Percentiles rank a stretch among this genome's conserved stretches.
These are phyloP conservation scores for Acanthiza pusilla DNA, from an alignment of 2,797 vertebrate species.

Conservation along the genomic window DNA sequence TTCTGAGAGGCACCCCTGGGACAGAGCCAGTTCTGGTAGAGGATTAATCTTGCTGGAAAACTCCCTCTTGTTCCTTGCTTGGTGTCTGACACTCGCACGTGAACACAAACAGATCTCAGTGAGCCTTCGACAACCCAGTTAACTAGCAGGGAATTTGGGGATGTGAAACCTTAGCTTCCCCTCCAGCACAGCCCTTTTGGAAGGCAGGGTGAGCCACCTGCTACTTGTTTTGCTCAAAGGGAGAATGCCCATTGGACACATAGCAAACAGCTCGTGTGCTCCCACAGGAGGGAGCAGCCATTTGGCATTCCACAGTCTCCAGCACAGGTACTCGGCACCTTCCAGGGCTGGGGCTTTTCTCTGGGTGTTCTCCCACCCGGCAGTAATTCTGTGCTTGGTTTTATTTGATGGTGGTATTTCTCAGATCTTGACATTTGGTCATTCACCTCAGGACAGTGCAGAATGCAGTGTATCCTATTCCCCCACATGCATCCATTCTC, in stretches of 20 bases:
- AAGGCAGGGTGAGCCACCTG: slow-evolving; percentile 49
- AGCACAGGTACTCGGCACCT: slow-evolving; percentile 4
- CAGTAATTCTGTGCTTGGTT: neutral
- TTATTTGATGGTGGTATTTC: neutral
- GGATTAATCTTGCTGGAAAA: slow-evolving; percentile 26
- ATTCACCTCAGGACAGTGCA: neutral
- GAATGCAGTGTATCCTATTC: fast-evolving
- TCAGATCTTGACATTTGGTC: fast-evolving
- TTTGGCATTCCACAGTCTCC: slow-evolving; percentile 4
- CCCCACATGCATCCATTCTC: fast-evolving
- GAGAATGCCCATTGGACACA: neutral
- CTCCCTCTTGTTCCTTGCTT: neutral
- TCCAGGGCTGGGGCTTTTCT: neutral
- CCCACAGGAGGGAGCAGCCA: neutral
- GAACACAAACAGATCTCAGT: neutral
- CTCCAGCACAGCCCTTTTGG: neutral
- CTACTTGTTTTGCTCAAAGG: slow-evolving; percentile 44
- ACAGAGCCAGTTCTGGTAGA: slow-evolving; percentile 2
- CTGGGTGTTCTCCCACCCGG: neutral
- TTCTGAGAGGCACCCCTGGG: neutral
- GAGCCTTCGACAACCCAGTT: neutral
- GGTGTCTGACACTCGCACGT: neutral
- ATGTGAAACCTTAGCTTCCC: slow-evolving; percentile 44
- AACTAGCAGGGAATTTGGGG: slow-evolving; percentile 16
- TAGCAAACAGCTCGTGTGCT: slow-evolving; percentile 6